These are phyloP conservation scores for Melanerpes formicivorus DNA, from an alignment of 2,113 vertebrate species.

Conservation along the genomic window DNA sequence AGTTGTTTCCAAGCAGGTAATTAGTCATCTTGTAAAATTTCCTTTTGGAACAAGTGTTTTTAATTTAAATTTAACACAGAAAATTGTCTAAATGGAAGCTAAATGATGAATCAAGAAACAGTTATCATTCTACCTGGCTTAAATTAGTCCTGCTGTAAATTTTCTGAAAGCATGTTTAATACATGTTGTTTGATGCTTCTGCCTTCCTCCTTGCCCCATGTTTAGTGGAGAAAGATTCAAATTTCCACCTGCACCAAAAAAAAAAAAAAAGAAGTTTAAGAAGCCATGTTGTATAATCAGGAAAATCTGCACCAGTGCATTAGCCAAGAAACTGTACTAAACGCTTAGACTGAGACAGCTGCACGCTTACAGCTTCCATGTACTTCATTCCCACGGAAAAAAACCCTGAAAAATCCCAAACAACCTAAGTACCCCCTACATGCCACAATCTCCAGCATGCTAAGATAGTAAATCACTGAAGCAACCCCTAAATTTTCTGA, in stretches of 20 bases:
- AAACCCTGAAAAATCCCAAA: too few species aligned
- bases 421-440: neutral
- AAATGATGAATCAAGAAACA: neutral
- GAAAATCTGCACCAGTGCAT: neutral
- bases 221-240: neutral
- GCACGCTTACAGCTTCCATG: neutral
- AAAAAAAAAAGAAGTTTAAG: neutral
- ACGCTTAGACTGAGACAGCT: neutral
- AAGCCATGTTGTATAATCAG: neutral
- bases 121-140: neutral
- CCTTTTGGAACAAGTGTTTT: neutral
- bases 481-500: neutral
- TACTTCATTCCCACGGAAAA: neutral
- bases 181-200: neutral
- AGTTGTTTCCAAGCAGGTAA: neutral
- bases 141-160: neutral
- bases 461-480: neutral
- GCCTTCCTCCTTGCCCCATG: neutral
- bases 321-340: neutral
- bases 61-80: neutral
- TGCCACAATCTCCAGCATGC: neutral
- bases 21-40: neutral
- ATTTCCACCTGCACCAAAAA: neutral
- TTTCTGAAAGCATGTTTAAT: neutral
- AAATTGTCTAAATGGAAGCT: neutral